These are phyloP conservation scores for Eristalis tenax DNA, from an alignment of 2,888 invertebrate species.

Conservation along the genomic window DNA sequence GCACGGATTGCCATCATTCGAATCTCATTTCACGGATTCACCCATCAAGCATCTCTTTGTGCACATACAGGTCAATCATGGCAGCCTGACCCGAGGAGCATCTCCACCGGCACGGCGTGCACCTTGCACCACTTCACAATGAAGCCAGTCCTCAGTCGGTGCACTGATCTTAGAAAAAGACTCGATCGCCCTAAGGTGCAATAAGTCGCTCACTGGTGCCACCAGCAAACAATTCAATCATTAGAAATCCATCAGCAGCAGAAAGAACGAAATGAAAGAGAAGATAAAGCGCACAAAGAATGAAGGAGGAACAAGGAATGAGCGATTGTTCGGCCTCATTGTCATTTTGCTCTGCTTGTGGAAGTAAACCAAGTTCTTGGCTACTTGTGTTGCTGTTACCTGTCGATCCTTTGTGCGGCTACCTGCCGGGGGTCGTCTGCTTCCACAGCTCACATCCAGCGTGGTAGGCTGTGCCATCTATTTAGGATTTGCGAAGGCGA, in stretches of 20 bases:
- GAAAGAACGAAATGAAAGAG: slow-evolving; percentile 1
- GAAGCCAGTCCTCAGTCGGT: neutral
- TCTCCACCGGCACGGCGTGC: too few species aligned
- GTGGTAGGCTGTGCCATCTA: neutral
- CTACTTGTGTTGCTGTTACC: neutral
- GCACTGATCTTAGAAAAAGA: neutral
- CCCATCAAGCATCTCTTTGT: neutral
- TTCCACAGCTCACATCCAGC: neutral
- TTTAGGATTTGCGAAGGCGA: slow-evolving; percentile 6
- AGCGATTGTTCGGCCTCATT: slow-evolving; percentile 22
- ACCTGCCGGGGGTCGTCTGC: slow-evolving; percentile 8
- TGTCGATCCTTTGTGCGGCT: neutral
- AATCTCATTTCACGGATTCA: neutral
- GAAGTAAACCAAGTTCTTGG: slow-evolving; percentile 1
- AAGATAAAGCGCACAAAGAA: neutral
- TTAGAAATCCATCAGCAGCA: slow-evolving; percentile 37
- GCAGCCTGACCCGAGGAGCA: neutral
- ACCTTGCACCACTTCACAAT: neutral
- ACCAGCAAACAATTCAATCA: slow-evolving; percentile 45
- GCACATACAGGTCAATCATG: slow-evolving; percentile 22
- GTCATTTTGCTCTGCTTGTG: slow-evolving; percentile 5
- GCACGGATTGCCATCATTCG: neutral
- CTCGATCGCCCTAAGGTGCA: slow-evolving; percentile 23
- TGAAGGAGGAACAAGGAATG: slow-evolving; percentile 1
- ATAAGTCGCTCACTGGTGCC: slow-evolving; percentile 41